phyloP scores from a whole-genome alignment of 2,113 vertebrate genomes.

The chimpanzee (Pan troglodytes) region NHGRI_mPanTro3-v2.1_pri NC_086015.1:32657501-32658000 shows the following conservation, averaged over 20 bases:
- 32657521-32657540: background rate
- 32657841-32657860: background rate
- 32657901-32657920: background rate
- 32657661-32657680: background rate
- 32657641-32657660: background rate
- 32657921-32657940: background rate
- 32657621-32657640: background rate
- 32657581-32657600: background rate
- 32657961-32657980: no score
- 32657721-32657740: background rate
- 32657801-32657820: background rate
- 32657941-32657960: background rate
- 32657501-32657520: background rate
- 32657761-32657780: background rate
- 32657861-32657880: background rate
- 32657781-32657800: background rate
- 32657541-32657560: constrained; percentile 7
- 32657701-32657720: background rate
- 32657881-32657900: background rate
- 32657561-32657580: background rate
- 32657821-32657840: background rate
- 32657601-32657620: background rate
- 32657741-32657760: background rate
- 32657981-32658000: background rate
- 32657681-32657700: background rate